Evolutionary conservation across 2,797 vertebrate genomes (phyloP), one percentile per base, ranked within the genome.

Genomic region (Pogonophryne albipinna): DNA sequence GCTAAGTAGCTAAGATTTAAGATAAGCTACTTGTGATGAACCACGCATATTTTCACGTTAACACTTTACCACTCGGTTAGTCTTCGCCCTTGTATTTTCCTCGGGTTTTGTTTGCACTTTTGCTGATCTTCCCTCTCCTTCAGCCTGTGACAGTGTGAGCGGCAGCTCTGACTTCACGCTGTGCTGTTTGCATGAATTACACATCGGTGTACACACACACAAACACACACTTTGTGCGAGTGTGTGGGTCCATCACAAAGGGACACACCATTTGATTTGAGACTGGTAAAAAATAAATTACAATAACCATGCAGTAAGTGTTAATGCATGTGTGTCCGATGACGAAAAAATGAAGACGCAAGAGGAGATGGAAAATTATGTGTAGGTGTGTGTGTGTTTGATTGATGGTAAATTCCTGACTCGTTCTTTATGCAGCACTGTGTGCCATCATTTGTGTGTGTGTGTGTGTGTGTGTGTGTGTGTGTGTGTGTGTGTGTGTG

Each of bases 141-240:
- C 81, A 80, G 57, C 58, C 14, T 31, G 38, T 60, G 64, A 50
- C 65, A 59, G 59, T 47, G 23, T 56, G 73, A 66, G 47, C 76
- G 20, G 56, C 64, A 58, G 57, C 55, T 58, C 38, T 27, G 71
- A 74, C 45, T 75, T 53, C 76, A 67, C n/a, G 75, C 76, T 86
- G 80, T 8, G 78, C 58, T 71, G 79, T 78, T 76, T 79, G 76
- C 56, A 86, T 83, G 66, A 80, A 79, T 81, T 65, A 80, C 79
- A 66, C 61, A 74, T 66, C 23, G 67, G 60, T 49, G 67, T 23
- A 19, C 31, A 62, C 38, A 49, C 38, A 49, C 44, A 52, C 4
- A 55, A 46, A 20, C 16, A 53, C 44, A 11, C 57, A 7, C 0
- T 16, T 5, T 20, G 49, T 53, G 15, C 47, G 2, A 9, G 34